Evolutionary conservation across 2,888 invertebrate species (phyloP), one percentile per base, ranked within the genome.

Genomic region (Reticulitermes lucifugus): DNA sequence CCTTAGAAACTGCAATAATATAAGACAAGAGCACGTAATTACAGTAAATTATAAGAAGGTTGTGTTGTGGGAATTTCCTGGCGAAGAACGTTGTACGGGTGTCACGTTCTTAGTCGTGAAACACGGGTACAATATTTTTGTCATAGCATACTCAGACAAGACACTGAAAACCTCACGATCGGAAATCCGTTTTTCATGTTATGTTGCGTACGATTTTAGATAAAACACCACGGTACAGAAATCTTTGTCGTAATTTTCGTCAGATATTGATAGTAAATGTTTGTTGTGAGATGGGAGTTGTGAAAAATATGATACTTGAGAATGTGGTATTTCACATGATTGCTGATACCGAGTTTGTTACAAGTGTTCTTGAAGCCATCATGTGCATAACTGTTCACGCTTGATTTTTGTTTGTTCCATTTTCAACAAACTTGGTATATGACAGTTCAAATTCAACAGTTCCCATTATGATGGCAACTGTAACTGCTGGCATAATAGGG

Each of bases 71-170:
- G 29, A 21, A 73, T 73, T 73, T 41, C 10, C 41, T 18, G 73
- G 41, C 41, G 41, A 6, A 14, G 35, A 73, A 18, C 22, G 41
- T 46, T 46, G 51, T 9, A n/a, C 46, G 10, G 77, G 46, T 77
- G 77, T 46, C 77, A 46, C 46, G 29, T 46, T 22, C 10, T 46
- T n/a, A 43, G 43, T 46, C 12, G 21, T 77, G 46, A 77, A 77
- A 65, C 65, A 14, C 7, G 14, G 46, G 77, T 46, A 77, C 77
- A 46, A 43, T 43, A 77, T 77, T 51, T 55, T 51, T 77, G 43
- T 77, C 51, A 51, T 22, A 51, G 29, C 77, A 77, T 43, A 29
- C 46, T 22, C 43, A 77, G 77, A 51, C 46, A 46, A 77, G 77
- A n/a, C 12, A 77, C 4, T 46, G 22, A 43, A 77, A 46, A n/a